Evolutionary conservation across 2,797 vertebrate genomes (phyloP).

Genomic region (Siniperca scherzeri): DNA sequence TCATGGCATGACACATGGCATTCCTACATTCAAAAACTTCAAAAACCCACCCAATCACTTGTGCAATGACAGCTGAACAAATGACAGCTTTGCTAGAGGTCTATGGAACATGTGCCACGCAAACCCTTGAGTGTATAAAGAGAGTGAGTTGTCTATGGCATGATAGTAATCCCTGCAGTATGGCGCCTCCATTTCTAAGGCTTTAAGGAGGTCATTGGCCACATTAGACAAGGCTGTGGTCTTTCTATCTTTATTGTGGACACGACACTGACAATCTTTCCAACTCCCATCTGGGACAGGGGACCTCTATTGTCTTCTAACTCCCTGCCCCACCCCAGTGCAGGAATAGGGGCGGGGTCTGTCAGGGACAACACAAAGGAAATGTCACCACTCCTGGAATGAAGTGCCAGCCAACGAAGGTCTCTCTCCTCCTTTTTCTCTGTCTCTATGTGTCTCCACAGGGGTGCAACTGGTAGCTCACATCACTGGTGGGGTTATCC

Average conservation of each 20-base stretch:
- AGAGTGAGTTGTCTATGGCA: constrained; percentile 19
- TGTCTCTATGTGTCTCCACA: constrained; percentile 69
- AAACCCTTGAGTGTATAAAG: constrained; percentile 26
- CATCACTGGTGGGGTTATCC: constrained; percentile 77
- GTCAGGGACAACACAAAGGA: constrained; percentile 81
- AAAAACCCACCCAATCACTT: constrained; percentile 10
- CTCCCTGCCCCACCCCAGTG: constrained; percentile 63
- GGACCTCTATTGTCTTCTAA: constrained; percentile 75
- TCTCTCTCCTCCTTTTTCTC: constrained; percentile 73
- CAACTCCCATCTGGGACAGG: constrained; percentile 80
- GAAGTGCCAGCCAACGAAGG: constrained; percentile 76
- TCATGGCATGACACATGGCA: background rate
- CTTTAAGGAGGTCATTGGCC: constrained; percentile 57
- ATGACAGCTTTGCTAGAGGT: constrained; percentile 13
- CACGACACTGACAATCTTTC: constrained; percentile 73
- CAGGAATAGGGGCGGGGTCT: constrained; percentile 65
- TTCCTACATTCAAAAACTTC: constrained; percentile 1
- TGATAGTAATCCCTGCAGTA: constrained; percentile 30
- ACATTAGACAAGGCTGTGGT: constrained; percentile 66
- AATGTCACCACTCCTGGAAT: constrained; percentile 75
- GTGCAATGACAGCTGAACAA: constrained; percentile 23
- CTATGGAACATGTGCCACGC: constrained; percentile 4
- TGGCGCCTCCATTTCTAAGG: constrained; percentile 30
- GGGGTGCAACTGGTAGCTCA: constrained; percentile 77
- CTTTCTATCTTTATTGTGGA: constrained; percentile 77